Conservation (phyloP, 2,113 vertebrate species). For the Zosterops pallidus region DNA sequence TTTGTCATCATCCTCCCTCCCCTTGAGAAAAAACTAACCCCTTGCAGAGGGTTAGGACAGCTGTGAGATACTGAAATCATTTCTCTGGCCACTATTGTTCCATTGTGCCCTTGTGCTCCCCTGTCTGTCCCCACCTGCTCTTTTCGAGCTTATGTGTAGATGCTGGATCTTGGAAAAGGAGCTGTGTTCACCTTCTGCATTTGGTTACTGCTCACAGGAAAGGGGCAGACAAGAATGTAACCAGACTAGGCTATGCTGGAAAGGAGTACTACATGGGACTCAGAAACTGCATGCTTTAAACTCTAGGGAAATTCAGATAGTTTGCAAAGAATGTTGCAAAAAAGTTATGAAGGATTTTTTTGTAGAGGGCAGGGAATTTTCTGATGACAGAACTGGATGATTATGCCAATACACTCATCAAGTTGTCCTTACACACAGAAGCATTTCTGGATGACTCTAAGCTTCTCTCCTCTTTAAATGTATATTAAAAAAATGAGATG, state of each 20-base stretch:
- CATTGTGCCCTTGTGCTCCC: conserved; percentile 35
- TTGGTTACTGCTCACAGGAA: not conserved
- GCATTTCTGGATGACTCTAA: not conserved
- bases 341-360: not conserved
- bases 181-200: not conserved
- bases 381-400: not conserved
- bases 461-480: not conserved
- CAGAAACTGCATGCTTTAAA: not conserved
- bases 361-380: not conserved
- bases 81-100: conserved; percentile 7
- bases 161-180: not conserved
- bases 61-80: conserved; percentile 29
- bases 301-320: fast-evolving
- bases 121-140: conserved; percentile 6
- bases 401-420: not conserved
- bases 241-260: not conserved
- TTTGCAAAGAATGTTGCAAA: not conserved
- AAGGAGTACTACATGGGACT: not conserved
- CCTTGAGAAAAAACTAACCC: not conserved
- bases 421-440: not conserved
- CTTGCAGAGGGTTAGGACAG: conserved; percentile 9
- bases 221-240: not conserved
- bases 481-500: not conserved
- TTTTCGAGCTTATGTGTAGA: not conserved
- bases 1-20: not conserved